A percentile compares a stretch with the other conserved stretches of the same genome.
Conservation (phyloP, 2,888 invertebrate genomes). For the Terebella lapidaria region DNA sequence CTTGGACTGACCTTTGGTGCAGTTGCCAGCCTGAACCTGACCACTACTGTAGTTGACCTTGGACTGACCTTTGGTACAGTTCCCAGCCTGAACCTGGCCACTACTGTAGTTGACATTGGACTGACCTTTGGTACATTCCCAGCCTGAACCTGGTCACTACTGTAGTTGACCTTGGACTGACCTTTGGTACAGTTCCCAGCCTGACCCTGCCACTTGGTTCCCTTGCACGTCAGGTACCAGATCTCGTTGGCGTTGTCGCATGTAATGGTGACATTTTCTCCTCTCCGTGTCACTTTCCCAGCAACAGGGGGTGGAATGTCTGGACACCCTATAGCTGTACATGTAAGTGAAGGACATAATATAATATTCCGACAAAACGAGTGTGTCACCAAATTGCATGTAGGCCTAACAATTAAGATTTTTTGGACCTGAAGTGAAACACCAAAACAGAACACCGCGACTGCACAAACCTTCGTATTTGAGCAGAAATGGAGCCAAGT, state of each 20-base stretch:
- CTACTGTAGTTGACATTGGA: too few relatives aligned
- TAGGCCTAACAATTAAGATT: neutral
- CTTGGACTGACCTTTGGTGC: too few relatives aligned
- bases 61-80: too few relatives aligned
- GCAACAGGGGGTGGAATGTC: neutral
- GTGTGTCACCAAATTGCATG: neutral
- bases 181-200: neutral
- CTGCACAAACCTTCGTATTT: neutral
- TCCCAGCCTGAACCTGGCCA: too few relatives aligned
- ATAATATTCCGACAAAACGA: neutral
- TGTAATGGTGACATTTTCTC: neutral
- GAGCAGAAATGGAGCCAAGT: neutral
- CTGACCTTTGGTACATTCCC: too few relatives aligned
- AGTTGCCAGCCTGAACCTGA: too few relatives aligned
- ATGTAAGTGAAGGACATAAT: neutral
- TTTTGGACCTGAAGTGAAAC: too few relatives aligned
- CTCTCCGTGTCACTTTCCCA: neutral
- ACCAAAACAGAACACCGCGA: too few relatives aligned
- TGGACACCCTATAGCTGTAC: conserved; percentile 2
- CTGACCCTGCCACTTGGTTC: neutral
- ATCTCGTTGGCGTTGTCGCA: neutral
- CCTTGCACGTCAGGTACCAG: conserved; percentile 2
- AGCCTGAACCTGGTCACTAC: too few relatives aligned
- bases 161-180: too few relatives aligned
- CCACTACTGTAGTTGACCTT: too few relatives aligned